Conservation (phyloP, 2,888 invertebrate species). For the Ennomos erosarius region DNA sequence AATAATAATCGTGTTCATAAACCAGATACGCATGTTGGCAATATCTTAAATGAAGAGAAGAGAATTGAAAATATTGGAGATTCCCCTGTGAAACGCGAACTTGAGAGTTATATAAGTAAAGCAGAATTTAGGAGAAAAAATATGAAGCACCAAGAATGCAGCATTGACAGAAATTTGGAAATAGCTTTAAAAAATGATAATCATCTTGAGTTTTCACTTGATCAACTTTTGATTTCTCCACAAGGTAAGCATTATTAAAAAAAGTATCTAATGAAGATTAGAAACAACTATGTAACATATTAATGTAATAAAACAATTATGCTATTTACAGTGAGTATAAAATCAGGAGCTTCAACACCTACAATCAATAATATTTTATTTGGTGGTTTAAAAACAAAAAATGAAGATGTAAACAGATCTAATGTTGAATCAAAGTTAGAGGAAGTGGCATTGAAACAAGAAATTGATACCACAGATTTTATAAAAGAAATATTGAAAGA, state of each 20-base stretch:
- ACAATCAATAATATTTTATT: slow-evolving; percentile 70
- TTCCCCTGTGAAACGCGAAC: slow-evolving; percentile 24
- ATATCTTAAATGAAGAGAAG: neutral
- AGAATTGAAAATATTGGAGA: slow-evolving; percentile 1
- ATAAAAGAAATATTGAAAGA: slow-evolving; percentile 56
- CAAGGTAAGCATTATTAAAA: slow-evolving; percentile 49
- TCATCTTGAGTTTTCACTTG: slow-evolving; percentile 56
- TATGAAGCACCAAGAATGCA: slow-evolving; percentile 40
- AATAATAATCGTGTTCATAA: slow-evolving; percentile 1
- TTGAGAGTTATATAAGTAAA: slow-evolving; percentile 35
- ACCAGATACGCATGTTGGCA: slow-evolving; percentile 2
- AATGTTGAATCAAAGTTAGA: slow-evolving; percentile 25
- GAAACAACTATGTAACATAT: too few relatives aligned
- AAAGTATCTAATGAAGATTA: too few relatives aligned
- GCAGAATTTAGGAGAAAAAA: slow-evolving; percentile 30
- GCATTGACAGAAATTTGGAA: slow-evolving; percentile 68
- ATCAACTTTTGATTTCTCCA: slow-evolving; percentile 65
- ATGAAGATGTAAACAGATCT: slow-evolving; percentile 1
- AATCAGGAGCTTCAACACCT: slow-evolving; percentile 64
- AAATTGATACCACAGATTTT: slow-evolving; percentile 40
- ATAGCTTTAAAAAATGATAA: slow-evolving; percentile 60
- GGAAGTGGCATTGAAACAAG: slow-evolving; percentile 39
- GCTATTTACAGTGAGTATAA: slow-evolving; percentile 31
- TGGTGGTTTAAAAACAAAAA: slow-evolving; percentile 45
- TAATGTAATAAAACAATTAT: too few relatives aligned